Conservation (phyloP, 2,797 vertebrate genomes). For the Notolabrus celidotus region DNA sequence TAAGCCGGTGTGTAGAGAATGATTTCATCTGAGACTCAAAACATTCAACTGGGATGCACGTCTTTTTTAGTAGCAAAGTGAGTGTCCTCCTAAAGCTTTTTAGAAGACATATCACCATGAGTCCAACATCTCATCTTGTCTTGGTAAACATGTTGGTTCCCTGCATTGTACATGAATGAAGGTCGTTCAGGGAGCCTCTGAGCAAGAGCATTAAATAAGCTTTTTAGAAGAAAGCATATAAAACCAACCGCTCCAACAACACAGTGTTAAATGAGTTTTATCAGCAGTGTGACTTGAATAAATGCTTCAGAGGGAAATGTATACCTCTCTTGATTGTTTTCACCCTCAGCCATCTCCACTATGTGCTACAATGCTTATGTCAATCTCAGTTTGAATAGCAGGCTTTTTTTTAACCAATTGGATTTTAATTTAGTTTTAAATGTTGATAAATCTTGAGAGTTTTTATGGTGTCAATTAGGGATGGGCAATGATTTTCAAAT, state of each 20-base stretch:
- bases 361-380: no score
- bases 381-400: no score
- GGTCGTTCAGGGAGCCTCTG: conserved; percentile 32
- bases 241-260: conserved; percentile 10
- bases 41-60: conserved; percentile 16
- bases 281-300: neutral
- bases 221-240: conserved; percentile 5
- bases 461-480: no score
- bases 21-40: conserved; percentile 36
- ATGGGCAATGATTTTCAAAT: no score
- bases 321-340: neutral
- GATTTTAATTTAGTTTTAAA: no score
- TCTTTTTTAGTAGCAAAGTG: conserved; percentile 22
- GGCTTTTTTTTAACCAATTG: no score
- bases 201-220: conserved; percentile 7
- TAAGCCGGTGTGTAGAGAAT: conserved; percentile 30
- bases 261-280: conserved; percentile 5
- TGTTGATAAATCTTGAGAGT: no score
- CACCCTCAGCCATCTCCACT: neutral
- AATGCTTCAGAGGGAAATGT: neutral
- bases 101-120: conserved; percentile 15
- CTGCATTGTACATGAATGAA: conserved; percentile 56
- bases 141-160: conserved; percentile 43
- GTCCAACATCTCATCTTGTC: conserved; percentile 42
- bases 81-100: conserved; percentile 57